Evolutionary conservation across 2,113 vertebrate species (phyloP).

Genomic region (Silurus glanis): DNA sequence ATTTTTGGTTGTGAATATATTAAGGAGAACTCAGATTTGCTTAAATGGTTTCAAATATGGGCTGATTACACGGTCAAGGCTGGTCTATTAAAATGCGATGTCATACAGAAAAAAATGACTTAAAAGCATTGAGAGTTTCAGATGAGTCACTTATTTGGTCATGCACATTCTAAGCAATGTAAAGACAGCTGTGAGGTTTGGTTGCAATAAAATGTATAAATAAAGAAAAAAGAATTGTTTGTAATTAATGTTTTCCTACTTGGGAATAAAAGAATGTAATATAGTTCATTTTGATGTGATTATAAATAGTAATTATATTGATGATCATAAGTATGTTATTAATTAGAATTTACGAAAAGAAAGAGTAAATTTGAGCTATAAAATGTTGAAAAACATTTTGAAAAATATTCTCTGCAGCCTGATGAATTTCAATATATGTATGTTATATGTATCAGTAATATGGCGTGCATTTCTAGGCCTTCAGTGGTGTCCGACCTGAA

Average conservation of each 20-base stretch:
- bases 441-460: no score
- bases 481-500: no score
- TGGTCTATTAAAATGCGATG: not conserved
- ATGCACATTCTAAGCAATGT: not conserved
- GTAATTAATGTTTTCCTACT: not conserved
- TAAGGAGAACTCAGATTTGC: not conserved
- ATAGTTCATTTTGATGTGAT: no score
- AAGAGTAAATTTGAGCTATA: no score
- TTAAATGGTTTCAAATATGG: not conserved
- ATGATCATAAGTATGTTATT: no score
- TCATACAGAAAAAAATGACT: not conserved
- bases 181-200: not conserved
- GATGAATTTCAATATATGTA: no score
- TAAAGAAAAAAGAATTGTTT: not conserved
- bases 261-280: no score
- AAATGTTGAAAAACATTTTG: no score
- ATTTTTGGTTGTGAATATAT: not conserved
- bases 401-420: no score
- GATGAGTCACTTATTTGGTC: not conserved
- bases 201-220: conserved; percentile 13
- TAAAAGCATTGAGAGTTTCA: not conserved
- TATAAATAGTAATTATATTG: no score
- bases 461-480: no score
- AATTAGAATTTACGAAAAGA: no score
- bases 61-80: not conserved